Base-by-base conservation (phyloP, 2,888 invertebrate species). In the Palloptera scutellata region DNA sequence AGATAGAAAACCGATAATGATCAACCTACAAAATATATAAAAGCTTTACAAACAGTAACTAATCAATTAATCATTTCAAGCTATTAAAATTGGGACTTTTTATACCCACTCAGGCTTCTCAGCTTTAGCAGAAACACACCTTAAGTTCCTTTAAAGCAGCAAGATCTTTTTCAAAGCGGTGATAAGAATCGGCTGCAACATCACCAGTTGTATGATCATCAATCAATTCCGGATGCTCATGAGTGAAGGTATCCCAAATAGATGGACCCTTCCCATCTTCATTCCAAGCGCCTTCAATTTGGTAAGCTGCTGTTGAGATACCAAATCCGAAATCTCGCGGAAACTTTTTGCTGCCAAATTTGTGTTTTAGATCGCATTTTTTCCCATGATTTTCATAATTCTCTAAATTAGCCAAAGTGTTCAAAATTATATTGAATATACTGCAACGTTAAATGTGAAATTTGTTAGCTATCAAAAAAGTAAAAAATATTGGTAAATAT, bases 121-220 rank as follows among this genome's bases (percentile, higher is more conserved):
- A n/a, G n/a, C n/a, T n/a, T n/a, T n/a, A n/a, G n/a, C n/a, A n/a
- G n/a, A n/a, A n/a, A n/a, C n/a, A 30, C 6, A 88, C 87, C 57
- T 87, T 87, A 2, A 89, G 77, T 20, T 86, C 77, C 72, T 87
- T 87, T 15, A 90, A 74, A 20, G 88, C 82, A 57, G 85, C 75
- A 1, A 90, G 86, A 78, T 91, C 91, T 67, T 87, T 85, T 74
- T 86, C 83, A 76, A 87, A 88, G 67, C 85, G 85, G 78, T 89
- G 86, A 79, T 89, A 90, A 5, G 89, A 88, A 79, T 91, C 88
- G 72, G 88, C 87, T 0, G 89, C 87, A 1, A 88, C 78, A 75
- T 90, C 88, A 0, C 87, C 89, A 57, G 85, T 88, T 1, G 85
- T 83, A 1, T 76, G 74, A 73, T 88, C 87, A 4, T 73, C 77